A percentile compares a stretch with the other conserved stretches of the same genome.
Evolutionary conservation across 2,888 invertebrate species (phyloP).

Genomic region (Cartodere bifasciata): DNA sequence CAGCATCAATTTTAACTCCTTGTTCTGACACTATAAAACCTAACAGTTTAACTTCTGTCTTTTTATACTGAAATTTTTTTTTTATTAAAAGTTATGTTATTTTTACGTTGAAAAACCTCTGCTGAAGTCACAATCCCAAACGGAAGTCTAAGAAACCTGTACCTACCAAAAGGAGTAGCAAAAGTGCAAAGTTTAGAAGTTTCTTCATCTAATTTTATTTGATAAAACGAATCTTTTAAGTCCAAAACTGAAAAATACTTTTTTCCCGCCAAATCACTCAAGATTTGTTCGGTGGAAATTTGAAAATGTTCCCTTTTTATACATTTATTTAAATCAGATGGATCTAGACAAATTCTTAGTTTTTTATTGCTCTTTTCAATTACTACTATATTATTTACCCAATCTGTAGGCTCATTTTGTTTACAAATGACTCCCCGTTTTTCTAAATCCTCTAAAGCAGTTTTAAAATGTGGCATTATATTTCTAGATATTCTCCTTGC

Average conservation of each 20-base stretch:
- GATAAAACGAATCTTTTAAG: constrained; percentile 6
- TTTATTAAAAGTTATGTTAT: constrained; percentile 4
- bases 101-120: constrained; percentile 3
- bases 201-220: constrained; percentile 4
- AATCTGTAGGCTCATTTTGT: constrained; percentile 5
- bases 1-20: too few relatives aligned
- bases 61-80: constrained; percentile 3
- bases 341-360: constrained; percentile 8
- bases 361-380: constrained; percentile 6
- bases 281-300: constrained; percentile 9
- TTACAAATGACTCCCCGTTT: constrained; percentile 5
- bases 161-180: constrained; percentile 5
- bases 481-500: not conserved
- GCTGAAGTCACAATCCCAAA: constrained; percentile 6
- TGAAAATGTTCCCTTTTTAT: constrained; percentile 8
- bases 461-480: constrained; percentile 1
- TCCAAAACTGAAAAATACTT: constrained; percentile 8
- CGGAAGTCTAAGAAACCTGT: constrained; percentile 7
- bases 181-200: constrained; percentile 8
- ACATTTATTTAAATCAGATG: constrained; percentile 6
- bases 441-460: constrained; percentile 1
- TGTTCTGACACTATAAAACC: constrained; percentile 8
- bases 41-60: constrained; percentile 3
- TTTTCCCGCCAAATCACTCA: constrained; percentile 3
- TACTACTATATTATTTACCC: constrained; percentile 8